Evolutionary conservation across 2,797 vertebrate species (phyloP).

Genomic region (Neoniphon sammara): DNA sequence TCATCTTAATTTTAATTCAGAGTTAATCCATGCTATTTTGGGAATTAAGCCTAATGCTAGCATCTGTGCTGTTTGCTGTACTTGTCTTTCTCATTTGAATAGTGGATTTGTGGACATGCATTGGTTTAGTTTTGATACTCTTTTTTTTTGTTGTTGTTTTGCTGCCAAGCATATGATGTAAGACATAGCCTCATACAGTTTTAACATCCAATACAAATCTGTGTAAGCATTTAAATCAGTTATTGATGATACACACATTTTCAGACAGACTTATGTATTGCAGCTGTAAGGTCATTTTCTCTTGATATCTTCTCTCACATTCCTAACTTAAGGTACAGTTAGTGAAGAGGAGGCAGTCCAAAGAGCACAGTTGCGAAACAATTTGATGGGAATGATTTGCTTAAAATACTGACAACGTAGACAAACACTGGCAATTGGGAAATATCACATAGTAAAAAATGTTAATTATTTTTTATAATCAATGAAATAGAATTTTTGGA

Average conservation of each 20-base stretch:
- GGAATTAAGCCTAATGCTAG: slow-evolving; percentile 77
- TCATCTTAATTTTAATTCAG: slow-evolving; percentile 78
- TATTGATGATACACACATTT: neutral
- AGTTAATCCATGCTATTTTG: slow-evolving; percentile 80
- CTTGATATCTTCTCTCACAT: slow-evolving; percentile 10
- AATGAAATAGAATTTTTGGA: neutral
- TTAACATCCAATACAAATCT: slow-evolving; percentile 9
- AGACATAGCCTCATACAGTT: slow-evolving; percentile 4
- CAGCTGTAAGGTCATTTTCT: slow-evolving; percentile 12
- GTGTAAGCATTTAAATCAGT: slow-evolving; percentile 5
- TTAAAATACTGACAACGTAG: neutral
- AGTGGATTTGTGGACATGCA: slow-evolving; percentile 60
- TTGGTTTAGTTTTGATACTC: slow-evolving; percentile 55
- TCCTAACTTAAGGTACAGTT: slow-evolving; percentile 38
- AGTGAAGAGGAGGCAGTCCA: slow-evolving; percentile 7
- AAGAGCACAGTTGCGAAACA: slow-evolving; percentile 22
- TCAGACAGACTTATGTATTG: slow-evolving; percentile 8
- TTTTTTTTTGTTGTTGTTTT: slow-evolving; percentile 14
- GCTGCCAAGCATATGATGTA: slow-evolving; percentile 15
- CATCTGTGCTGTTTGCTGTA: slow-evolving; percentile 73
- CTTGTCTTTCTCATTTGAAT: slow-evolving; percentile 50
- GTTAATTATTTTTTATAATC: too few species aligned
- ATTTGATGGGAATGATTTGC: slow-evolving; percentile 18
- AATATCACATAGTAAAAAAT: too few species aligned
- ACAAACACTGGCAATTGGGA: too few species aligned